These are phyloP conservation scores for Anastatus disparis DNA, from an alignment of 1,140 invertebrate genomes.

Conservation along the genomic window DNA sequence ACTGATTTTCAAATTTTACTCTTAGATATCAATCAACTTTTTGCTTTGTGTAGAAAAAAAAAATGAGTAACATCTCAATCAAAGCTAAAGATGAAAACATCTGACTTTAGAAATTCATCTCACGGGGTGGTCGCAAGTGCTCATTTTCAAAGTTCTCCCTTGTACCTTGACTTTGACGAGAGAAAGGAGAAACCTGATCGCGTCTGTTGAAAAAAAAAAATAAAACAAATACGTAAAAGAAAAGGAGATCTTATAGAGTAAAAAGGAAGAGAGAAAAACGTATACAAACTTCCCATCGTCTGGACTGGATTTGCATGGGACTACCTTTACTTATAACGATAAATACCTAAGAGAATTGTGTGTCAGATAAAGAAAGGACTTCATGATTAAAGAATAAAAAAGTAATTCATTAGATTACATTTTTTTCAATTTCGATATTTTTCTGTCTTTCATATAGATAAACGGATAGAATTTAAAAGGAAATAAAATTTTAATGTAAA, in stretches of 20 bases:
- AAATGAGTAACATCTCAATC: too few relatives aligned
- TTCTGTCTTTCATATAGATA: too few relatives aligned
- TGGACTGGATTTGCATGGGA: conserved; percentile 24
- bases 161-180: neutral
- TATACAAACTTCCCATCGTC: neutral
- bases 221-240: neutral
- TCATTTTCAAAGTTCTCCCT: conserved; percentile 19
- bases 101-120: neutral
- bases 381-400: neutral
- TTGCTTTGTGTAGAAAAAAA: too few relatives aligned
- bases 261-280: neutral
- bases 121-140: conserved; percentile 11
- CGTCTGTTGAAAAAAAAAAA: too few relatives aligned
- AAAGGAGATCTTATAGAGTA: neutral
- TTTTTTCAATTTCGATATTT: too few relatives aligned
- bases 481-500: too few relatives aligned
- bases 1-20: too few relatives aligned
- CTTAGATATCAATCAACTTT: too few relatives aligned
- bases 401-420: conserved; percentile 1
- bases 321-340: neutral
- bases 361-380: neutral
- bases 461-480: too few relatives aligned
- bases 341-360: neutral
- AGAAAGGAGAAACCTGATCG: neutral
- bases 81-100: too few relatives aligned